Percentiles rank a stretch among this genome's conserved stretches.
These are phyloP conservation scores for Trachelus troglodyta DNA, from an alignment of 2,888 invertebrate species.

Conservation along the genomic window DNA sequence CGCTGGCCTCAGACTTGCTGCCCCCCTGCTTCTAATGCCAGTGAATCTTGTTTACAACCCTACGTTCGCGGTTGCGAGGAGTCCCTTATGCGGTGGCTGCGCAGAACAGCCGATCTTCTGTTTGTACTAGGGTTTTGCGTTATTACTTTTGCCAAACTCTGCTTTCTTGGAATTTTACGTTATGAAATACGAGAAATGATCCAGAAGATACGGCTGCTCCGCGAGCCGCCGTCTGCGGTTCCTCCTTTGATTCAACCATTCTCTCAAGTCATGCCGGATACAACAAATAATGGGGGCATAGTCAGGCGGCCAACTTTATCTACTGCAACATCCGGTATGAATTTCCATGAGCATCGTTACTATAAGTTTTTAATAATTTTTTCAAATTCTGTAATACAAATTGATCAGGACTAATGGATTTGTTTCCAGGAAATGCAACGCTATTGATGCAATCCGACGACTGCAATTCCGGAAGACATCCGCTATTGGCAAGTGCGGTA, in stretches of 20 bases:
- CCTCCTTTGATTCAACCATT: slow-evolving; percentile 53
- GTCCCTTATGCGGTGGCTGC: slow-evolving; percentile 78
- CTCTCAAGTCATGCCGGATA: slow-evolving; percentile 49
- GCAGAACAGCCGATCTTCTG: slow-evolving; percentile 82
- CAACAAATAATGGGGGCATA: slow-evolving; percentile 51
- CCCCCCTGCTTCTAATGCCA: slow-evolving; percentile 33
- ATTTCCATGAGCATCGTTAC: not conserved
- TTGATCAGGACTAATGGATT: not conserved
- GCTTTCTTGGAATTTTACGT: slow-evolving; percentile 87
- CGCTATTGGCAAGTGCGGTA: slow-evolving; percentile 53
- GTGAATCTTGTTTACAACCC: slow-evolving; percentile 54
- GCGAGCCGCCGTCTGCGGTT: slow-evolving; percentile 53
- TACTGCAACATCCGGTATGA: slow-evolving; percentile 46
- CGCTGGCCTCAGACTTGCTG: slow-evolving; percentile 61
- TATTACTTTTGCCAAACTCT: slow-evolving; percentile 88
- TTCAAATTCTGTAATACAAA: not conserved
- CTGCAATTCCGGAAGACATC: slow-evolving; percentile 66
- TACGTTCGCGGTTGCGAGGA: slow-evolving; percentile 76
- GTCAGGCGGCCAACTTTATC: slow-evolving; percentile 47
- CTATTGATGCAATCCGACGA: slow-evolving; percentile 57
- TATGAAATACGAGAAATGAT: slow-evolving; percentile 93
- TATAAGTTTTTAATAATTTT: not conserved
- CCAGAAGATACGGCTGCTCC: slow-evolving; percentile 86
- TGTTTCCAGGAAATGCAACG: slow-evolving; percentile 54
- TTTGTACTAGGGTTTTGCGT: slow-evolving; percentile 89